Evolutionary conservation across 2,797 vertebrate genomes (phyloP), one percentile per base, ranked within the genome.

Genomic region (Tachyglossus aculeatus): DNA sequence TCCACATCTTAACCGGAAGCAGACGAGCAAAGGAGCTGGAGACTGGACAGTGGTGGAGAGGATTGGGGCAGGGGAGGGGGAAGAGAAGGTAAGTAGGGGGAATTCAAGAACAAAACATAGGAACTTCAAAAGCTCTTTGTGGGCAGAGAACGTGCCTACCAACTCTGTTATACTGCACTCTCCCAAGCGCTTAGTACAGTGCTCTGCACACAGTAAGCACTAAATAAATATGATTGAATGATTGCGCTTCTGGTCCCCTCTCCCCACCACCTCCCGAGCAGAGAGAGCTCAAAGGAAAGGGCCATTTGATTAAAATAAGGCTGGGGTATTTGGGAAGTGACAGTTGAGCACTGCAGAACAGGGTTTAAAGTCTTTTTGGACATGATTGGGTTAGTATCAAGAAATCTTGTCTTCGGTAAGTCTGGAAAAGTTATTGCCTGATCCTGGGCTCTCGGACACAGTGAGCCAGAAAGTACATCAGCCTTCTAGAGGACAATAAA

Each of bases 401-500:
- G 19, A 36, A 27, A n/a, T 22, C 10, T 1, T 2, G 14, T 32
- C 5, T 21, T 21, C 43, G 5, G 16, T 6, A 34, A 55, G 38
- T 40, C 25, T 6, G 4, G 34, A 21, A 2, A 44, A 33, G 3
- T 9, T 21, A 4, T 45, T 48, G 45, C 45, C 45, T 27, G 45
- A 29, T 48, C 45, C 31, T 15, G 33, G 18, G 19, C 44, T 3
- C 4, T 15, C 22, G n/a, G 22, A 3, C 1, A 0, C 7, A 36
- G 29, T n/a, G 9, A 19, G 6, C 16, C 5, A 34, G 22, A 15
- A 16, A 27, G 27, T 48, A 48, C 24, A 48, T 29, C 45, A 31
- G 31, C 45, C 29, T 48, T 48, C 45, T 48, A 45, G 45, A 48
- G 45, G 27, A 29, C 31, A 48, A 48, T 31, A 48, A 48, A 48